Base-by-base conservation (phyloP, 1,140 invertebrate genomes). In the Plectrocnemia conspersa region DNA sequence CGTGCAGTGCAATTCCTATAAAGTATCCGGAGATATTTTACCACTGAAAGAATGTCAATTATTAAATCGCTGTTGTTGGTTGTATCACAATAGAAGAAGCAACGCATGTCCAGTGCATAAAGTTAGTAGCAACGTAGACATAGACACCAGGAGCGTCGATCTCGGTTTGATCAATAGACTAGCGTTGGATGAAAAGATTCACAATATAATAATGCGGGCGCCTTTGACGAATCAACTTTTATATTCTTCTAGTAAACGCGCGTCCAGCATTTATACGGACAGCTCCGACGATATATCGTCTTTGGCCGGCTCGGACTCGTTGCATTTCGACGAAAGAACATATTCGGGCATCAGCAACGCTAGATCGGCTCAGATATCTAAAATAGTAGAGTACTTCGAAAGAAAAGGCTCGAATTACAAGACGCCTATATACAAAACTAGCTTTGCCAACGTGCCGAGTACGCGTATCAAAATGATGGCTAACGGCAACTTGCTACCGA, bases 301-400 rank as follows among this genome's bases (percentile, higher is more conserved):
- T 63, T 71, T 89, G 4, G 82, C 83, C 0, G 86, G 86, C 15
- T 86, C 83, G 4, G 86, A 88, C 67, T 79, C 77, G 10, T 63
- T 80, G 53, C 78, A 80, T 33, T 85, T 82, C 81, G 84, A 86
- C 63, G 82, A 84, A 33, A 69, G 82, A 32, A 67, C 79, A 0
- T 69, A 63, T 52, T 77, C 60, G 46, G 75, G 65, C 49, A 59
- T 72, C 42, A 69, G 68, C 9, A 73, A 69, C 54, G 72, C 70
- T 15, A 68, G 82, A 29, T 79, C 84, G 21, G 79, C 80, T 55
- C 80, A 90, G 75, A 91, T 92, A 41, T 84, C 85, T 32, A 86
- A 87, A 63, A 91, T 91, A 53, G 89, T 92, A 9, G 88, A 92
- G 58, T 92, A 91, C 66, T 91, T 92, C 65, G 89, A 92, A 68